Evolutionary conservation across 1,140 invertebrate species (phyloP), one percentile per base, ranked within the genome.

Genomic region (Heliconius congener): DNA sequence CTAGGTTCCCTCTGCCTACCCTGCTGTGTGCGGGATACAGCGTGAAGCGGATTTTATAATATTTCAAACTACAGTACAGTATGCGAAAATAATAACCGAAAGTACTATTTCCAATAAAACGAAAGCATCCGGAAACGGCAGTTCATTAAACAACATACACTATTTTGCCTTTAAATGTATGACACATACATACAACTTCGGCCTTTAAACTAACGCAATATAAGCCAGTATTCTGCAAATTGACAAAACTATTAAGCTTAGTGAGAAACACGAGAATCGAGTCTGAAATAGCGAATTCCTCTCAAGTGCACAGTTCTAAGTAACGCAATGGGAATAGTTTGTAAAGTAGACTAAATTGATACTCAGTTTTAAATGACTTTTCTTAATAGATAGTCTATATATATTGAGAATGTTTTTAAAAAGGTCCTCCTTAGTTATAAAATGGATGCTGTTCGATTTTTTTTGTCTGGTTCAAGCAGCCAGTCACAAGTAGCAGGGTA

Each of bases 201-300:
- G 6, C 46, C 13, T 50, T 42, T 76, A 76, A 8, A 4, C 16
- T 42, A 30, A 70, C 23, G 39, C 8, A 46, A 46, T 70, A 46
- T 30, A 55, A 42, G n/a, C 23, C 1, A 27, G 23, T 76, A 76
- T 46, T 71, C 30, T n/a, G 8, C 46, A 66, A 71, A 76, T 70
- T 30, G n/a, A 60, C 11, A 57, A 19, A 19, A 30, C 19, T 60
- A 46, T 71, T 76, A 76, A 76, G 39, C 57, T 76, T 46, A 42
- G 60, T 27, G 60, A 66, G 60, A 66, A 66, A 66, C 60, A 66
- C 60, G 60, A 30, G 27, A 13, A 66, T 66, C 27, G 27, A 39
- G 27, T n/a, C 52, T 46, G 18, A 37, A 75, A 75, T 75, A 60
- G 34, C 52, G 18, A 66, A 11, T 66, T 13, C 55, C n/a, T 57